Evolutionary conservation across 2,888 invertebrate species (phyloP), one percentile per base, ranked within the genome.

Genomic region (Polyommatus iphigenia): DNA sequence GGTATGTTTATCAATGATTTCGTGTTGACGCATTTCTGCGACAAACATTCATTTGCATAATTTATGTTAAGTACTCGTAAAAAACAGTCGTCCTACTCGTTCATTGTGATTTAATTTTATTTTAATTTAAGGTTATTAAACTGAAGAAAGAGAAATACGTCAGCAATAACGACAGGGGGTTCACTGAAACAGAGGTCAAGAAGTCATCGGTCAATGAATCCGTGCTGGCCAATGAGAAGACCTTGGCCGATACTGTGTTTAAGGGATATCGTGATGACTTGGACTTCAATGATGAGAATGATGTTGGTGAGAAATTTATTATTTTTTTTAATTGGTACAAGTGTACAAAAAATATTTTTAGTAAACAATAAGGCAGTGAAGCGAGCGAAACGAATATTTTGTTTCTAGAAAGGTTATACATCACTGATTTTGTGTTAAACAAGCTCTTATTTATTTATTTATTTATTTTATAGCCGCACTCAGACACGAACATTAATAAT

Each of bases 241-340:
- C 92, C 18, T 83, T 90, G n/a, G 87, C 93, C n/a, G 95, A 95
- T 76, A 94, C 94, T 7, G 95, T 95, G 0, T 93, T 94, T 76
- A 95, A 96, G 85, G 96, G 96, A 41, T 93, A 96, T 46, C 96
- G 96, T 80, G 97, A 97, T 85, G 97, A 97, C 90, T 92, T 97
- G 81, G 97, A 97, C 85, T 96, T 95, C 78, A 96, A 96, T 80
- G 97, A 97, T 85, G 97, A 97, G 86, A 96, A 96, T 84, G 97
- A 97, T 88, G 95, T 97, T 76, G 97, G 96, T 94, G 82, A 88
- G 91, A 78, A 62, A 24, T 62, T 8, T 24, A 13, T 2, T 2
- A n/a, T n/a, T 5, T 7, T n/a, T 57, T 57, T 13, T 3, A 13
- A 0, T 50, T 50, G 3, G 13, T 13, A 13, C 46, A 2, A 13